Evolutionary conservation across 2,888 invertebrate species (phyloP).

Genomic region (Tetropium fuscum): DNA sequence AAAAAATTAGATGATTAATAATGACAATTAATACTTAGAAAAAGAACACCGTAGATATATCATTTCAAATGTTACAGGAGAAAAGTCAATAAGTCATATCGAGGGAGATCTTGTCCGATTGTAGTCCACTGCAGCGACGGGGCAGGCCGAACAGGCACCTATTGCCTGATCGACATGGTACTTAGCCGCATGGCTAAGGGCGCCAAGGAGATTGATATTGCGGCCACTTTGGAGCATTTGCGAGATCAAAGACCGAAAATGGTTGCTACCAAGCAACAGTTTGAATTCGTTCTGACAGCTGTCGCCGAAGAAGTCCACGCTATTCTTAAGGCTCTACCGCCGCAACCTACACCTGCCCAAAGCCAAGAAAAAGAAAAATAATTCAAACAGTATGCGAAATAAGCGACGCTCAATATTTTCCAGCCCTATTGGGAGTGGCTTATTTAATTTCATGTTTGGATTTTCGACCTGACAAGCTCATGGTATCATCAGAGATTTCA

Average conservation of each 20-base stretch:
- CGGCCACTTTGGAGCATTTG: slow-evolving; percentile 97
- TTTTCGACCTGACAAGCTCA: slow-evolving; percentile 17
- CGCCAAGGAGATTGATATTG: slow-evolving; percentile 99
- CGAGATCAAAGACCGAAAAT: slow-evolving; percentile 95
- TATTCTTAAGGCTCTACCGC: slow-evolving; percentile 94
- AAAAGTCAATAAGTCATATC: slow-evolving; percentile 99
- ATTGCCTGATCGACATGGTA: slow-evolving; percentile 97
- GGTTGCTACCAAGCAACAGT: slow-evolving; percentile 96
- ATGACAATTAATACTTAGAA: background rate
- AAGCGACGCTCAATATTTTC: slow-evolving; percentile 43
- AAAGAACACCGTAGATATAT: no score
- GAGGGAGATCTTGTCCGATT: slow-evolving; percentile 97
- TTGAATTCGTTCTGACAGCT: slow-evolving; percentile 97
- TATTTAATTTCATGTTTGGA: slow-evolving; percentile 22
- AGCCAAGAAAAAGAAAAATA: slow-evolving; percentile 45
- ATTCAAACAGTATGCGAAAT: slow-evolving; percentile 22
- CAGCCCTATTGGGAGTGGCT: slow-evolving; percentile 43
- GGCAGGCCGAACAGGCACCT: slow-evolving; percentile 95
- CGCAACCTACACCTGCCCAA: slow-evolving; percentile 67
- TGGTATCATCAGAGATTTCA: slow-evolving; percentile 16
- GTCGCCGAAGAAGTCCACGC: slow-evolving; percentile 99
- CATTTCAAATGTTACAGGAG: slow-evolving; percentile 74
- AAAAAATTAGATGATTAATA: no score
- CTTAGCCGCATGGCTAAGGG: slow-evolving; percentile 98
- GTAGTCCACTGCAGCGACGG: slow-evolving; percentile 88